Conservation (phyloP, 2,113 vertebrate species). For the Microcebus lehilahytsara region DNA sequence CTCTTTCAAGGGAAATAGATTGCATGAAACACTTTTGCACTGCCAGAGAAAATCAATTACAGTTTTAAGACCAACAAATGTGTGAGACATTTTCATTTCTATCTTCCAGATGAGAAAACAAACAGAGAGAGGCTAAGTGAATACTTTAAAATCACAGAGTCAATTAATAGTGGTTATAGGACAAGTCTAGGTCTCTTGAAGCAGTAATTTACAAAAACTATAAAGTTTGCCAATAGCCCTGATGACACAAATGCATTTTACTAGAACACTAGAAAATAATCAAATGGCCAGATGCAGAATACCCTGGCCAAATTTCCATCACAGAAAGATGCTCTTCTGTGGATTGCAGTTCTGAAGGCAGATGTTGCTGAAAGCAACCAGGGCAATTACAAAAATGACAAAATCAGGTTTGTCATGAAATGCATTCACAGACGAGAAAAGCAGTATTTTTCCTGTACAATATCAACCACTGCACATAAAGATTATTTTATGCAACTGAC, state of each 20-base stretch:
- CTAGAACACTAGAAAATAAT: conserved; percentile 14
- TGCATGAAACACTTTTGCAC: background rate
- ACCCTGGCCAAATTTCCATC: conserved; percentile 12
- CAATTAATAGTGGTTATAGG: background rate
- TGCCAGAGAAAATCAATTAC: conserved; percentile 15
- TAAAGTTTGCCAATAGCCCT: background rate
- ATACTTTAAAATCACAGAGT: conserved; percentile 15
- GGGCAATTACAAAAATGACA: conserved; percentile 37
- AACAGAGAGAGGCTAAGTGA: background rate
- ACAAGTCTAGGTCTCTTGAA: background rate
- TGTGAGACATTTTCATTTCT: background rate
- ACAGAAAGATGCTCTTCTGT: background rate
- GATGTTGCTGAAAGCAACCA: conserved; percentile 28
- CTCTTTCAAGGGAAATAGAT: background rate
- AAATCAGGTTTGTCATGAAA: conserved; percentile 39
- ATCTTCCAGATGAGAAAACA: conserved; percentile 2
- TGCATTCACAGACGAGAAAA: conserved; percentile 40
- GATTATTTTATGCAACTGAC: background rate
- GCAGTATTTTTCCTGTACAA: background rate
- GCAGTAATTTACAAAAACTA: conserved; percentile 4
- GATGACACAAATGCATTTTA: conserved; percentile 16
- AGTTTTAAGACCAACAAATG: background rate
- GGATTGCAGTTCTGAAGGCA: conserved; percentile 27
- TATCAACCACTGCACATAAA: background rate
- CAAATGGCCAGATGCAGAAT: background rate